Conservation (phyloP, 2,888 invertebrate genomes). For the Coronaproctus castanopsis region DNA sequence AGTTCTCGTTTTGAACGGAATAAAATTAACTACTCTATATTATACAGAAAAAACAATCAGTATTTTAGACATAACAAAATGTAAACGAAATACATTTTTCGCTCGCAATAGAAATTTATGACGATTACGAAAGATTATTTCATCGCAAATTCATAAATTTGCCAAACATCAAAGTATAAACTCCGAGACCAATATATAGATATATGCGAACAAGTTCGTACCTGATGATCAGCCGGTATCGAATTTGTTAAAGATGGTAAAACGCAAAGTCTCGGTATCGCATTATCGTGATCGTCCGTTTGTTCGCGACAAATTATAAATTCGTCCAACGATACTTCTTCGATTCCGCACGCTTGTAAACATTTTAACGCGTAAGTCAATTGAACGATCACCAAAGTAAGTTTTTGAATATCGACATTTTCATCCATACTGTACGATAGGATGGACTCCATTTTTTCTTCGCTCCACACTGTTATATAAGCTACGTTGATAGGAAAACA, state of each 20-base stretch:
- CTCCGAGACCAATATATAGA: too few species aligned
- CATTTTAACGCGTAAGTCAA: constrained; percentile 61
- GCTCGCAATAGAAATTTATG: too few species aligned
- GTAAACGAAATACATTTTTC: too few species aligned
- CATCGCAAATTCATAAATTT: too few species aligned
- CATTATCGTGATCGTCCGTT: constrained; percentile 29
- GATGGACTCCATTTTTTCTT: constrained; percentile 15
- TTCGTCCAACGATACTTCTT: constrained; percentile 52
- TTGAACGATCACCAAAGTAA: constrained; percentile 32
- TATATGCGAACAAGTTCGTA: too few species aligned
- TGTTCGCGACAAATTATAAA: constrained; percentile 52
- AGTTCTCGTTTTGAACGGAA: too few species aligned
- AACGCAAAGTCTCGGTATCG: constrained; percentile 45
- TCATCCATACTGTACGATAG: constrained; percentile 15
- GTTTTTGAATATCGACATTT: constrained; percentile 16
- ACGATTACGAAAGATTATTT: too few species aligned
- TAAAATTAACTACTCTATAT: too few species aligned
- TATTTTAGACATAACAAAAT: too few species aligned
- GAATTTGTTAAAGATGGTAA: constrained; percentile 27
- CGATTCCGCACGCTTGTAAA: constrained; percentile 61
- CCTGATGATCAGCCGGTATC: not conserved
- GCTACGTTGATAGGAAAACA: too few species aligned
- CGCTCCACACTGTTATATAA: constrained; percentile 17
- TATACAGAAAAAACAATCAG: too few species aligned
- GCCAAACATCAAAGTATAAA: too few species aligned